Evolutionary conservation across 2,113 vertebrate genomes (phyloP).

Genomic region (Ellobius talpinus): DNA sequence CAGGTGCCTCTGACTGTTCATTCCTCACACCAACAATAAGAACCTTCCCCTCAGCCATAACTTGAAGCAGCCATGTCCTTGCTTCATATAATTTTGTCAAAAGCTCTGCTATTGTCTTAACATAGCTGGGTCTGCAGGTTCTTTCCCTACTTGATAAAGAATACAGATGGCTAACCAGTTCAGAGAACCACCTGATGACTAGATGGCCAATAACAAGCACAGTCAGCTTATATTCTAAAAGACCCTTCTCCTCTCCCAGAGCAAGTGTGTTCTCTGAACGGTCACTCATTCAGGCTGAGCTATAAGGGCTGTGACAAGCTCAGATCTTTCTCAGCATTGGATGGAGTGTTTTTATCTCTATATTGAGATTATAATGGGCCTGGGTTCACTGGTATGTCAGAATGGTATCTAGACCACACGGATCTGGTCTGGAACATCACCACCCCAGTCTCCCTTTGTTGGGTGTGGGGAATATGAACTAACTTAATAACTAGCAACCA

Average conservation of each 20-base stretch:
- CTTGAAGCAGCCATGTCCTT: neutral
- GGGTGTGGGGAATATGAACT: neutral
- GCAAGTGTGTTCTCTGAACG: no score
- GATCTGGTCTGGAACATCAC: neutral
- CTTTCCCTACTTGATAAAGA: neutral
- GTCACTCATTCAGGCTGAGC: no score
- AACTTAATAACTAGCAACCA: no score
- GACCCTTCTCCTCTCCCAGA: neutral
- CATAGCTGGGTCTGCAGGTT: neutral
- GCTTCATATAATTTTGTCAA: neutral
- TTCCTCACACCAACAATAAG: neutral
- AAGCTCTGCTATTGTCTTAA: neutral
- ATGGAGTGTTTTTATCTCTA: neutral
- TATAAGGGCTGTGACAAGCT: neutral
- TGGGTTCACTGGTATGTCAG: neutral
- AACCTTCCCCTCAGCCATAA: neutral
- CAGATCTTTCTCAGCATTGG: no score
- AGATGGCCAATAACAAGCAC: neutral
- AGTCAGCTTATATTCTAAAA: neutral
- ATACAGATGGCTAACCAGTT: neutral
- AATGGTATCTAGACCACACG: neutral
- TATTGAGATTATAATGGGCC: neutral
- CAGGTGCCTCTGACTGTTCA: neutral
- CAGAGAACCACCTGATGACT: neutral
- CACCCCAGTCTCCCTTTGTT: no score